A percentile compares a stretch with the other conserved stretches of the same genome.
Conservation (phyloP, 1,140 invertebrate genomes). For the Rhyacophila brunnea region DNA sequence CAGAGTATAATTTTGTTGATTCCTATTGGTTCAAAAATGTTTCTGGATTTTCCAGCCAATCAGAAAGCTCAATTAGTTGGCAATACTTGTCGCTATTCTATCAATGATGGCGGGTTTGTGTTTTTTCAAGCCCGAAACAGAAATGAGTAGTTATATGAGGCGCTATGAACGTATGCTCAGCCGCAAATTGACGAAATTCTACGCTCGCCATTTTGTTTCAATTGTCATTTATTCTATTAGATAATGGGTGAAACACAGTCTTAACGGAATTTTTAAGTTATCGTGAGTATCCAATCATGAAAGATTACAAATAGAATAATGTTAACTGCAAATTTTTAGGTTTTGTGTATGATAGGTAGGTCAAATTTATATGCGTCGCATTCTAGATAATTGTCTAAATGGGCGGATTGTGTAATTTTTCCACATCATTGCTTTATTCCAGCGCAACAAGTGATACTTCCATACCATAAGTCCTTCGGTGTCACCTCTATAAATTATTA, state of each 20-base stretch:
- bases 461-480: background rate
- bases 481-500: background rate
- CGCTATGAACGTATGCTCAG: conserved; percentile 52
- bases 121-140: conserved; percentile 55
- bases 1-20: background rate
- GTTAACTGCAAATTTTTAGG: conserved; percentile 16
- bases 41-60: conserved; percentile 7
- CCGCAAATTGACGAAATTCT: conserved; percentile 52
- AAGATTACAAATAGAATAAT: conserved; percentile 23
- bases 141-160: conserved; percentile 55
- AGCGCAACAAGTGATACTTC: conserved; percentile 5
- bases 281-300: conserved; percentile 13
- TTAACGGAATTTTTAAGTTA: conserved; percentile 11
- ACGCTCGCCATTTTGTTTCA: conserved; percentile 56
- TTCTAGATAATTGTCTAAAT: conserved; percentile 10
- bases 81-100: background rate
- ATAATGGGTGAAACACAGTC: conserved; percentile 40
- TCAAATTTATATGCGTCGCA: conserved; percentile 13
- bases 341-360: conserved; percentile 25
- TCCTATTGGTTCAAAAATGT: conserved; percentile 20
- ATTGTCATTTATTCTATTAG: conserved; percentile 51
- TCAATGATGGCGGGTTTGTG: conserved; percentile 52
- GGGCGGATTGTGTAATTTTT: conserved; percentile 6
- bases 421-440: background rate
- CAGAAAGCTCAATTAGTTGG: conserved; percentile 1